A percentile compares a stretch with the other conserved stretches of the same genome.
These are phyloP conservation scores for Melanotaenia nigrans DNA, from an alignment of 2,797 vertebrate genomes.

Conservation along the genomic window DNA sequence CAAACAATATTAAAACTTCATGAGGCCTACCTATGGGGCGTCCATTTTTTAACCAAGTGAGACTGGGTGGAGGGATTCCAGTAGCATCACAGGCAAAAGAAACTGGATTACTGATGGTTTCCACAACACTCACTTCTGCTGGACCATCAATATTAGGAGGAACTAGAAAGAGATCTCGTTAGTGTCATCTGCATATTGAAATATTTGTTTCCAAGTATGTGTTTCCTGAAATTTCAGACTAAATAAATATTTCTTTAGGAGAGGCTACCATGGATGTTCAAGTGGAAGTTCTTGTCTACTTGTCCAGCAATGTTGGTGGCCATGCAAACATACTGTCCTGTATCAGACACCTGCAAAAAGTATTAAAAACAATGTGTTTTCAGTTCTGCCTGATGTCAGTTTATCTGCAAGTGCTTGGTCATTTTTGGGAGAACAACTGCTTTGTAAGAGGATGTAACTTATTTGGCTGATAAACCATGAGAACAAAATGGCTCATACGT, in stretches of 20 bases:
- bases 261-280: slow-evolving; percentile 91
- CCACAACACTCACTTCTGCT: slow-evolving; percentile 83
- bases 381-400: background rate
- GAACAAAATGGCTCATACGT: background rate
- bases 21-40: slow-evolving; percentile 85
- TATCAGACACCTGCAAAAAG: slow-evolving; percentile 91
- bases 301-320: slow-evolving; percentile 93
- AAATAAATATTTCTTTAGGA: slow-evolving; percentile 4
- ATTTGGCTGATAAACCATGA: background rate
- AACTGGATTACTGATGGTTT: slow-evolving; percentile 90
- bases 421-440: background rate
- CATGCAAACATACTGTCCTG: slow-evolving; percentile 95
- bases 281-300: slow-evolving; percentile 96
- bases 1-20: background rate
- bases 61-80: slow-evolving; percentile 91
- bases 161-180: slow-evolving; percentile 75
- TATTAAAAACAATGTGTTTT: accelerated
- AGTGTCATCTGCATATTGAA: background rate
- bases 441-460: background rate
- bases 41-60: slow-evolving; percentile 92
- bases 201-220: background rate
- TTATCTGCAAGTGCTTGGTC: background rate
- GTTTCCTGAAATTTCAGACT: background rate
- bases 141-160: slow-evolving; percentile 91
- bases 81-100: slow-evolving; percentile 90